These are phyloP conservation scores for Eupithecia exiguata DNA, from an alignment of 2,888 invertebrate genomes.

Conservation along the genomic window DNA sequence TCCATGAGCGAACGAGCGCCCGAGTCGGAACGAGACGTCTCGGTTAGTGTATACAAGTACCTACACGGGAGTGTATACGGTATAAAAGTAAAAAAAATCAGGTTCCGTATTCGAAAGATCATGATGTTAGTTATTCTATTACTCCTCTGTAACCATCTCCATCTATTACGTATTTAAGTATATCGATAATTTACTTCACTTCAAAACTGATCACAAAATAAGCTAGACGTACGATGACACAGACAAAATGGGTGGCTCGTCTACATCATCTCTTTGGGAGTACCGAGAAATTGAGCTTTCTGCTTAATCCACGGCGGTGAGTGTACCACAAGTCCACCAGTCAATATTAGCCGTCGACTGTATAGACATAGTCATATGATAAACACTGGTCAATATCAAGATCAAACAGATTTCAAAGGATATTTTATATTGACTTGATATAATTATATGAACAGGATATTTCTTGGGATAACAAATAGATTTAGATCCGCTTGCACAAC, in stretches of 20 bases:
- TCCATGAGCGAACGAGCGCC: neutral
- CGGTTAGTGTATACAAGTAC: too few species aligned
- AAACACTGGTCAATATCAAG: neutral
- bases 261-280: neutral
- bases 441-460: neutral
- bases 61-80: too few species aligned
- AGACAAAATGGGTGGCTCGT: neutral
- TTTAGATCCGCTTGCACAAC: neutral
- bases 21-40: too few species aligned
- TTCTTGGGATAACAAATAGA: neutral
- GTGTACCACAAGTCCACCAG: conserved; percentile 5
- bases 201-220: neutral
- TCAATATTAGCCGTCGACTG: conserved; percentile 17
- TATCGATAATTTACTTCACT: neutral
- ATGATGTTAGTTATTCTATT: neutral
- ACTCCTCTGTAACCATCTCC: neutral
- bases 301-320: conserved; percentile 13
- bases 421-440: neutral
- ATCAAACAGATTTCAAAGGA: neutral
- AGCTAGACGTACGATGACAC: neutral
- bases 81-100: neutral
- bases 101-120: neutral
- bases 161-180: neutral
- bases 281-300: conserved; percentile 35
- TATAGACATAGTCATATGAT: neutral